Percentiles rank a stretch among this genome's conserved stretches.
phyloP scores from a whole-genome alignment of 2,797 vertebrate species.

The Eidolon dupreanum region DNA sequence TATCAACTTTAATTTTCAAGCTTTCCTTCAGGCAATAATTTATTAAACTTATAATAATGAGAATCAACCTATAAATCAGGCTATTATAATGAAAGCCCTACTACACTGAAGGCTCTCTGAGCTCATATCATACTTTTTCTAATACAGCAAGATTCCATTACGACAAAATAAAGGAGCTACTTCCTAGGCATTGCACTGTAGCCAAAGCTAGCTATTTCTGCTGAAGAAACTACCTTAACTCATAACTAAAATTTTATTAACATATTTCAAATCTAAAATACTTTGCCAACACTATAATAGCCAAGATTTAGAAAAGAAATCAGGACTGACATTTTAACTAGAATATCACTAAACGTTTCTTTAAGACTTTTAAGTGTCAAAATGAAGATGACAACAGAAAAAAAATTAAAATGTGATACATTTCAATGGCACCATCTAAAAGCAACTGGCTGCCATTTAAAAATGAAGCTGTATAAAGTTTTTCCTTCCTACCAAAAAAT shows the following conservation, averaged over 20 bases:
- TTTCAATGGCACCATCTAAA: conserved; percentile 78
- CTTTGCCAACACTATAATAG: conserved; percentile 80
- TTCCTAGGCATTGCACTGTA: conserved; percentile 43
- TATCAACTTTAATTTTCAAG: conserved; percentile 77
- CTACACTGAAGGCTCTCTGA: conserved; percentile 54
- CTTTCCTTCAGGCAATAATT: conserved; percentile 76
- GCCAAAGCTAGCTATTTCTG: conserved; percentile 67
- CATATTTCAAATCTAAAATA: conserved; percentile 79
- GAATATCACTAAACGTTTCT: conserved; percentile 82
- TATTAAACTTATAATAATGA: conserved; percentile 72
- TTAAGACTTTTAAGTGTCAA: conserved; percentile 83
- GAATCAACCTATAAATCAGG: conserved; percentile 66
- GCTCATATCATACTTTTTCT: conserved; percentile 60
- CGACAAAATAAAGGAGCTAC: conserved; percentile 65
- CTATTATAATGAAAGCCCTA: conserved; percentile 54
- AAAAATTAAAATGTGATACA: conserved; percentile 80
- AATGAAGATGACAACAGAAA: conserved; percentile 81
- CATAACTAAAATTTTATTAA: conserved; percentile 79
- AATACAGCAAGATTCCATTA: conserved; percentile 67
- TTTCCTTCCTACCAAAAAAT: conserved; percentile 60
- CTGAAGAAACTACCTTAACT: conserved; percentile 78
- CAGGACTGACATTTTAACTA: conserved; percentile 82
- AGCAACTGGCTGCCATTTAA: conserved; percentile 83
- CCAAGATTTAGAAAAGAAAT: conserved; percentile 81
- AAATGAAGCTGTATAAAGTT: conserved; percentile 66